phyloP scores from a whole-genome alignment of 2,888 invertebrate genomes.

The Mesopsocus fuscifrons region DNA sequence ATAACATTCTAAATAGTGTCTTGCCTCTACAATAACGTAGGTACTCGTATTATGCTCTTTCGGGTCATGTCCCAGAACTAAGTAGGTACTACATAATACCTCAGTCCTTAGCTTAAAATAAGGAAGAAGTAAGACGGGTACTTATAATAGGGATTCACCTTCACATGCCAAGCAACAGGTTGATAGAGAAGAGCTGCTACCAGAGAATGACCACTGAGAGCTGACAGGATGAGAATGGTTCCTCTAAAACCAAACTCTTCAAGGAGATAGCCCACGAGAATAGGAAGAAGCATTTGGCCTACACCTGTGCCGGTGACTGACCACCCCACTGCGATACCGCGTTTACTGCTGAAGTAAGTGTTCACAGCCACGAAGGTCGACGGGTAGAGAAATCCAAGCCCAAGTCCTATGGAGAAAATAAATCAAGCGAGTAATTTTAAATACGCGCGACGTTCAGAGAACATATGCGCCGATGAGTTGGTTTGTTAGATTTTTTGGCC shows the following conservation, averaged over 20 bases:
- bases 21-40: no score
- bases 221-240: conserved; percentile 40
- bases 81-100: no score
- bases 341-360: conserved; percentile 42
- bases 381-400: conserved; percentile 47
- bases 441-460: no score
- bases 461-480: no score
- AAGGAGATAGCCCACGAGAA: conserved; percentile 41
- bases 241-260: conserved; percentile 41
- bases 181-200: conserved; percentile 17
- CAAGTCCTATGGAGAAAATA: conserved; percentile 32
- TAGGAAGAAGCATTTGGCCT: conserved; percentile 53
- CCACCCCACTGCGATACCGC: conserved; percentile 50
- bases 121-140: no score
- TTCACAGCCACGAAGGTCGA: conserved; percentile 50
- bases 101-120: no score
- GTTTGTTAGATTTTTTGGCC: no score
- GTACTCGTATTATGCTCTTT: no score
- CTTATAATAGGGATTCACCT: no score
- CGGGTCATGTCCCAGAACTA: no score
- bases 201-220: conserved; percentile 21
- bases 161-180: conserved; percentile 35
- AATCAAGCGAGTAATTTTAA: neutral
- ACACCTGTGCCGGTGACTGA: conserved; percentile 54
- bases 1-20: no score